A percentile compares a stretch with the other conserved stretches of the same genome.
phyloP scores from a whole-genome alignment of 2,888 invertebrate species.

The Hesperia comma region DNA sequence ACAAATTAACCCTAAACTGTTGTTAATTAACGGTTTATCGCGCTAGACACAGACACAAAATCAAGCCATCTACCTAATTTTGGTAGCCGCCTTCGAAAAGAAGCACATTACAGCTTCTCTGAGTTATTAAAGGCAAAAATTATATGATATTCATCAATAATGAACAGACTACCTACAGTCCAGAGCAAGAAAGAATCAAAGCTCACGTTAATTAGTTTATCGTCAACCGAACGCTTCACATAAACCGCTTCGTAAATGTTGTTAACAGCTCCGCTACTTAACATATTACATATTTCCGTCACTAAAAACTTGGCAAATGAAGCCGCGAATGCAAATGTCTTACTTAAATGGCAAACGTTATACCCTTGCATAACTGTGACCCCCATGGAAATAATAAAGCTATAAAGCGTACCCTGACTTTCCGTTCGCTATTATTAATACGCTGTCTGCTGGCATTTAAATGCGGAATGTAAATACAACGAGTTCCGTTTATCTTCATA shows the following conservation, averaged over 20 bases:
- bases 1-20: too few species aligned
- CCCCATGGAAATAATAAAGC: slow-evolving; percentile 23
- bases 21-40: too few species aligned
- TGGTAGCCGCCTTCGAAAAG: too few species aligned
- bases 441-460: slow-evolving; percentile 11
- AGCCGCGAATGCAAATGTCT: slow-evolving; percentile 23
- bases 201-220: background rate
- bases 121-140: too few species aligned
- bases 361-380: slow-evolving; percentile 18
- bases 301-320: slow-evolving; percentile 29
- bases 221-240: slow-evolving; percentile 8
- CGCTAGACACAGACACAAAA: too few species aligned
- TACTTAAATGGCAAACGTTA: slow-evolving; percentile 24
- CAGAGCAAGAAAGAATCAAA: too few species aligned
- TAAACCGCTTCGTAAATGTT: slow-evolving; percentile 8
- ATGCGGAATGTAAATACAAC: slow-evolving; percentile 6
- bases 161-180: too few species aligned
- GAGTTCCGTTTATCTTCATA: slow-evolving; percentile 15
- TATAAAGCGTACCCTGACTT: slow-evolving; percentile 23
- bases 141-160: too few species aligned
- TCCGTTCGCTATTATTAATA: slow-evolving; percentile 21
- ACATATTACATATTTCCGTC: slow-evolving; percentile 24
- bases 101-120: too few species aligned
- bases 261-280: slow-evolving; percentile 15
- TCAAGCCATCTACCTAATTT: background rate